phyloP scores from a whole-genome alignment of 2,797 vertebrate species.

The Enteromius paludinosus region DNA sequence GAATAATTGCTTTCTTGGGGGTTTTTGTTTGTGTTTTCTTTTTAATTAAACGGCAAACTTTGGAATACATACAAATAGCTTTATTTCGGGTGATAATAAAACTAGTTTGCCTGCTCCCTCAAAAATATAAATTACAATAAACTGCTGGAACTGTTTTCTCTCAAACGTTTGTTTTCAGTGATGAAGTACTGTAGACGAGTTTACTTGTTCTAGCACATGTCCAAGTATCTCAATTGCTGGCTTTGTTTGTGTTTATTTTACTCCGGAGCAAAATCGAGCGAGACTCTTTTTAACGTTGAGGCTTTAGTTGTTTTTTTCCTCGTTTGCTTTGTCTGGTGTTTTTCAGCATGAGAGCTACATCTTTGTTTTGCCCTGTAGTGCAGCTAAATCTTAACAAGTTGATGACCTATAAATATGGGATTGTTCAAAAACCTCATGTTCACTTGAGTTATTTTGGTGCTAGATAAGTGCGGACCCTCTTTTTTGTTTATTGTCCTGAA shows the following conservation, averaged over 20 bases:
- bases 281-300: conserved; percentile 18
- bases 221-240: conserved; percentile 44
- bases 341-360: conserved; percentile 17
- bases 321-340: conserved; percentile 13
- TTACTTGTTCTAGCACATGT: conserved; percentile 23
- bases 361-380: conserved; percentile 34
- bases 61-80: neutral
- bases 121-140: neutral
- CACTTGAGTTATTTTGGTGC: conserved; percentile 16
- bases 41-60: neutral
- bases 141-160: neutral
- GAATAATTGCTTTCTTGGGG: neutral
- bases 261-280: neutral
- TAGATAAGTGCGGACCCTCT: neutral
- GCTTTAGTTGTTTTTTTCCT: neutral
- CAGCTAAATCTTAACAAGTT: conserved; percentile 12
- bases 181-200: conserved; percentile 5
- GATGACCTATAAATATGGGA: conserved; percentile 8
- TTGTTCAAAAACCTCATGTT: conserved; percentile 4
- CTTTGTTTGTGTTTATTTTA: conserved; percentile 51
- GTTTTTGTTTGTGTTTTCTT: no score
- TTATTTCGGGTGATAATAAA: neutral
- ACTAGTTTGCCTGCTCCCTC: neutral
- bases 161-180: neutral
- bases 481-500: neutral